A percentile compares a stretch with the other conserved stretches of the same genome.
These are phyloP conservation scores for Kryphioiulus occultus DNA, from an alignment of 2,888 invertebrate genomes.

Conservation along the genomic window DNA sequence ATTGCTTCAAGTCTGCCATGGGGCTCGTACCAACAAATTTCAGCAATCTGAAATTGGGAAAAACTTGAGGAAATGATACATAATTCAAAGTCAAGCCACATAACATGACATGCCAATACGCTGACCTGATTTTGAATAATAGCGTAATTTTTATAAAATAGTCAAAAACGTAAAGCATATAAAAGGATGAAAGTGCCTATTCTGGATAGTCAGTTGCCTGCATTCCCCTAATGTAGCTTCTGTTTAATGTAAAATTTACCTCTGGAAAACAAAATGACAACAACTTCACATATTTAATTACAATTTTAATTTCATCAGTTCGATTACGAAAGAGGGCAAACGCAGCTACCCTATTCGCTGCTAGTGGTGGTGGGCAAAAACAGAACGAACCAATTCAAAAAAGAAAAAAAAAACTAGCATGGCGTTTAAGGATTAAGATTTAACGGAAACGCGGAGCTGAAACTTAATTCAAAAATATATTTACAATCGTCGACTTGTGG, in stretches of 20 bases:
- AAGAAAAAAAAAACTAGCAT: neutral
- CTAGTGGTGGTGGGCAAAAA: conserved; percentile 4
- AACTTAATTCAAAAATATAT: conserved; percentile 25
- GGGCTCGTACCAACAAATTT: no score
- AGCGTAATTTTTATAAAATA: no score
- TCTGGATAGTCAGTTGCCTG: no score
- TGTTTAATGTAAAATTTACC: neutral
- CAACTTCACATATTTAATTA: neutral
- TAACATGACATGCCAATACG: no score
- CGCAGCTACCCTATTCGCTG: neutral
- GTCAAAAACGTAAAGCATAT: no score
- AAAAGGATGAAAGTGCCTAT: no score
- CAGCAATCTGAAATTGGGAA: no score
- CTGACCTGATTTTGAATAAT: no score
- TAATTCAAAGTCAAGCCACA: no score
- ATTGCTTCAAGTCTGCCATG: no score
- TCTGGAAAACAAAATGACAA: neutral
- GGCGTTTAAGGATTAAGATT: conserved; percentile 4
- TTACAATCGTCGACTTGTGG: neutral
- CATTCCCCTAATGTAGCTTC: no score
- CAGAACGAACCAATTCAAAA: neutral
- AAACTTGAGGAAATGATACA: no score
- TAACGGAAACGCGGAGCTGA: conserved; percentile 6
- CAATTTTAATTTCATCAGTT: conserved; percentile 35
- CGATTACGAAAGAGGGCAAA: neutral